Evolutionary conservation across 2,888 invertebrate genomes (phyloP).

Genomic region (Esperia sulphurella): DNA sequence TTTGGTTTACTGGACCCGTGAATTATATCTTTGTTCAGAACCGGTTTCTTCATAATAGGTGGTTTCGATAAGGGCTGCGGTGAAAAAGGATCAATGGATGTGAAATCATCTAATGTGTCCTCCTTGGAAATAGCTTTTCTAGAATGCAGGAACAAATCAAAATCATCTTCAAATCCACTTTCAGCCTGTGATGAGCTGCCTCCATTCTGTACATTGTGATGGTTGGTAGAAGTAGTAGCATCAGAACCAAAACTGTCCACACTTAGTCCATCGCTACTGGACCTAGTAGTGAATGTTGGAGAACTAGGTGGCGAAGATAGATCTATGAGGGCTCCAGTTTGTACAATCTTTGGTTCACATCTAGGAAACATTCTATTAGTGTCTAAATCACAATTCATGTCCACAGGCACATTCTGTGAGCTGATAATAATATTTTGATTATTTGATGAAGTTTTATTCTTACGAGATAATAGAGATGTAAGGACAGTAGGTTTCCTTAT

Average conservation of each 20-base stretch:
- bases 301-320: conserved; percentile 86
- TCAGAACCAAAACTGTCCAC: conserved; percentile 88
- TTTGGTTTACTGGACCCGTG: conserved; percentile 77
- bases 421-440: conserved; percentile 25
- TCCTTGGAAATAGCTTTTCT: conserved; percentile 58
- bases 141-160: conserved; percentile 81
- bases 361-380: conserved; percentile 63
- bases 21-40: conserved; percentile 81
- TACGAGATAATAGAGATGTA: conserved; percentile 58
- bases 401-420: conserved; percentile 34
- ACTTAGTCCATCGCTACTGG: conserved; percentile 86
- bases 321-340: conserved; percentile 82
- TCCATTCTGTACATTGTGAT: conserved; percentile 75
- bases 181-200: conserved; percentile 86
- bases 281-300: conserved; percentile 86
- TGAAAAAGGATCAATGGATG: conserved; percentile 77
- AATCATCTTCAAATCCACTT: conserved; percentile 92
- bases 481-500: conserved; percentile 70
- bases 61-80: conserved; percentile 57
- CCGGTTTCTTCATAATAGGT: conserved; percentile 68
- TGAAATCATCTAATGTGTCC: conserved; percentile 75
- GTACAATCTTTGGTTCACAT: conserved; percentile 66
- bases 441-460: conserved; percentile 35
- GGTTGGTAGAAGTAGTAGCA: conserved; percentile 79
- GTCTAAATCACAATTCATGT: conserved; percentile 51